Conservation (phyloP, 2,888 invertebrate genomes). For the Epirrhoe alternata region DNA sequence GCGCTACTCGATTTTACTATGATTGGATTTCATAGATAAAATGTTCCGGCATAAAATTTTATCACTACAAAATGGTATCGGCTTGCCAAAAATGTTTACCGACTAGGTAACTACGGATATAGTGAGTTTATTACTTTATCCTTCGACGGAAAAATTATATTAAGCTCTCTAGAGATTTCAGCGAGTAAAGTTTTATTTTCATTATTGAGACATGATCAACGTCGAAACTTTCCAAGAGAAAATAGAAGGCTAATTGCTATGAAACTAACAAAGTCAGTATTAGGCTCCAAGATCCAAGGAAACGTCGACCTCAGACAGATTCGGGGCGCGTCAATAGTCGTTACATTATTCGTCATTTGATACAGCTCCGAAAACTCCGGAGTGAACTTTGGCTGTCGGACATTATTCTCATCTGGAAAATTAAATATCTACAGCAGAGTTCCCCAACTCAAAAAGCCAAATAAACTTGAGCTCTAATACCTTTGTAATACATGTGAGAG, state of each 20-base stretch:
- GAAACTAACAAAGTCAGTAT: conserved; percentile 73
- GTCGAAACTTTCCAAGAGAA: conserved; percentile 7
- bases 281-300: conserved; percentile 80
- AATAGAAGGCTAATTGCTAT: conserved; percentile 10
- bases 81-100: conserved; percentile 21
- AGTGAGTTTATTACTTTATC: conserved; percentile 13
- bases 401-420: conserved; percentile 69
- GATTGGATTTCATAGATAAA: conserved; percentile 31
- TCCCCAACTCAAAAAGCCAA: conserved; percentile 14
- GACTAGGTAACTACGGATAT: conserved; percentile 7
- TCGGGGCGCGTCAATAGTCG: conserved; percentile 70
- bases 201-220: conserved; percentile 7
- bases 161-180: conserved; percentile 3
- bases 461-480: conserved; percentile 51
- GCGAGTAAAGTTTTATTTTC: conserved; percentile 18
- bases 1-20: conserved; percentile 20
- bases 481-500: conserved; percentile 78
- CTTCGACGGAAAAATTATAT: conserved; percentile 9
- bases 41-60: conserved; percentile 27
- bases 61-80: conserved; percentile 22
- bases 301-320: conserved; percentile 74
- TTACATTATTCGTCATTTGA: conserved; percentile 70
- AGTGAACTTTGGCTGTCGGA: conserved; percentile 72
- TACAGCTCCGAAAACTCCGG: conserved; percentile 71
- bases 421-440: conserved; percentile 41